phyloP scores from a whole-genome alignment of 2,888 invertebrate species.

The Sphaerophoria taeniata region DNA sequence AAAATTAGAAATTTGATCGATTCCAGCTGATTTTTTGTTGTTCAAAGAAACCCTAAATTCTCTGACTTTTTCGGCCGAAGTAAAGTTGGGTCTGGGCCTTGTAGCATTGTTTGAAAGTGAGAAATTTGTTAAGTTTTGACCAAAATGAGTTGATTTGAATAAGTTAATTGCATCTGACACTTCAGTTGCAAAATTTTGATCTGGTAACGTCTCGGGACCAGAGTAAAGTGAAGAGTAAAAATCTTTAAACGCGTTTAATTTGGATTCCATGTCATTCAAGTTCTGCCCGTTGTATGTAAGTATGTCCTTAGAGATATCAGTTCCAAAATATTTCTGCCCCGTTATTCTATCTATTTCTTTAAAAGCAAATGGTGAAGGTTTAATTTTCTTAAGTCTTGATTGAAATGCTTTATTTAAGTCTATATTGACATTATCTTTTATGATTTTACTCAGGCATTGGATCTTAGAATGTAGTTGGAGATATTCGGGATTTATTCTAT shows the following conservation, averaged over 20 bases:
- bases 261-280: neutral
- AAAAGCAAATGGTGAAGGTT: neutral
- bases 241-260: neutral
- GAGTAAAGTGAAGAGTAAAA: neutral
- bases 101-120: no score
- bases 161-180: no score
- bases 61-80: neutral
- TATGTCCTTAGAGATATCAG: neutral
- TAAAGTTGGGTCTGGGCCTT: neutral
- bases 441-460: neutral
- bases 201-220: neutral
- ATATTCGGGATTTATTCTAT: conserved; percentile 8
- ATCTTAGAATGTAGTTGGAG: neutral
- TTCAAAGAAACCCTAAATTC: neutral
- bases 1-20: neutral
- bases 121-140: no score
- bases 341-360: conserved; percentile 23
- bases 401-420: neutral
- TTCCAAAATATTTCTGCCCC: conserved; percentile 3
- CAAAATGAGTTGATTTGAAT: no score
- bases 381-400: neutral
- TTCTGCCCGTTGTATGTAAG: neutral
- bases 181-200: no score
- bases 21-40: neutral
- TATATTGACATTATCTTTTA: neutral